Base-by-base conservation (phyloP, 2,797 vertebrate genomes). In the Poliocrania exsul region DNA sequence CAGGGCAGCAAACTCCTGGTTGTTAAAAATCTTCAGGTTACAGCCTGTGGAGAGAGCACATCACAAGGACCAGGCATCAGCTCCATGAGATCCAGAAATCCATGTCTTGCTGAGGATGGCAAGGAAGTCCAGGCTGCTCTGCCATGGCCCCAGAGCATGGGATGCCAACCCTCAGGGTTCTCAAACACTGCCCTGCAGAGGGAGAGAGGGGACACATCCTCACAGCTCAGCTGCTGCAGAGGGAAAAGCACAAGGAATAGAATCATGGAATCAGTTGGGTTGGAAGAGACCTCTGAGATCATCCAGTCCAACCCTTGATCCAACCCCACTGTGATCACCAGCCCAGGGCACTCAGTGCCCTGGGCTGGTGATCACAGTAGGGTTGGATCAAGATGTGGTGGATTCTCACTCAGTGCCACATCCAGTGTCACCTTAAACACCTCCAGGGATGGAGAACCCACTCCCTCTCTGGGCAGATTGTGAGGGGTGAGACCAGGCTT, bases 21-120 rank as follows among this genome's bases (percentile, higher is more conserved):
- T 99, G 97, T 99, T 99, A 92, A 99, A 99, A 65, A 99, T 99
- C 98, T 99, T 99, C 94, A 99, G 96, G 97, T 99, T 99, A 89
- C 99, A 99, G 14, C 99, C 99, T 99, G 96, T 5, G 83, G 23
- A 75, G 6, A 60, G 75, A 67, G 58, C 64, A 49, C 70, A 70
- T 0, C 4, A 58, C 47, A 38, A 56, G 71, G 87, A 50, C 15
- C 9, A 38, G 53, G 49, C 24, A 2, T 88, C 23, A 79, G 60
- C 13, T 60, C 8, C 1, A 6, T 1, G 3, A 12, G 2, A 16
- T 3, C 3, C 64, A 31, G 51, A 51, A 47, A 49, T 26, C 18
- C 8, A 0, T 8, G 6, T 69, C 74, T 57, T 53, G 4, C 50
- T 11, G 19, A 73, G 46, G 20, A 16, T 13, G 50, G 67, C 35